Evolutionary conservation across 1,140 invertebrate genomes (phyloP).

Genomic region (Solenopsis fugax): DNA sequence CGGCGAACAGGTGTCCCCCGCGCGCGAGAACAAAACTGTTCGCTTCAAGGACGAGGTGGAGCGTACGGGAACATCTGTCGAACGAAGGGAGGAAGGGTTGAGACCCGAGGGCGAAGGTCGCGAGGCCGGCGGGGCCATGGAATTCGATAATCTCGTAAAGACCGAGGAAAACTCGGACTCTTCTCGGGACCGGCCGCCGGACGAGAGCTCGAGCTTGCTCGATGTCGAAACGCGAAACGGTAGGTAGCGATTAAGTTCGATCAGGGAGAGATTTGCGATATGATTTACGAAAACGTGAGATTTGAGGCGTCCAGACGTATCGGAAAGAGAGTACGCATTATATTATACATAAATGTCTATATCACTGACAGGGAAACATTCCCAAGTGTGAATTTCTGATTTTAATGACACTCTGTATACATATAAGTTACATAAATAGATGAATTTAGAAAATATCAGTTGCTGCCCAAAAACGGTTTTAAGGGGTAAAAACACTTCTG

Average conservation of each 20-base stretch:
- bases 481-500: no score
- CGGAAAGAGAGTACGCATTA: background rate
- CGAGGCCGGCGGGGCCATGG: background rate
- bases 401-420: no score
- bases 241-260: conserved; percentile 21
- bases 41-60: conserved; percentile 78
- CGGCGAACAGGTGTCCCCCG: conserved; percentile 36
- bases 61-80: conserved; percentile 18
- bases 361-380: no score
- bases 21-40: conserved; percentile 77
- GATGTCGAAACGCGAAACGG: conserved; percentile 58
- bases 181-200: background rate
- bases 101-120: conserved; percentile 24
- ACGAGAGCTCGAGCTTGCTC: conserved; percentile 30
- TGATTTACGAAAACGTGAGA: background rate
- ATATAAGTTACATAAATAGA: no score
- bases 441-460: no score
- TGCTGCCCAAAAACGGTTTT: no score
- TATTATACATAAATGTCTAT: conserved; percentile 3
- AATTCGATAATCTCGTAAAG: conserved; percentile 33
- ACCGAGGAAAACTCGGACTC: background rate
- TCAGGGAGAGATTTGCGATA: background rate
- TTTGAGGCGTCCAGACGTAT: background rate
- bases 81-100: conserved; percentile 1
- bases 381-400: no score